Evolutionary conservation across 35 echinoderm and acorn worm species (phyloP).

Genomic region (Ptychodera flava): DNA sequence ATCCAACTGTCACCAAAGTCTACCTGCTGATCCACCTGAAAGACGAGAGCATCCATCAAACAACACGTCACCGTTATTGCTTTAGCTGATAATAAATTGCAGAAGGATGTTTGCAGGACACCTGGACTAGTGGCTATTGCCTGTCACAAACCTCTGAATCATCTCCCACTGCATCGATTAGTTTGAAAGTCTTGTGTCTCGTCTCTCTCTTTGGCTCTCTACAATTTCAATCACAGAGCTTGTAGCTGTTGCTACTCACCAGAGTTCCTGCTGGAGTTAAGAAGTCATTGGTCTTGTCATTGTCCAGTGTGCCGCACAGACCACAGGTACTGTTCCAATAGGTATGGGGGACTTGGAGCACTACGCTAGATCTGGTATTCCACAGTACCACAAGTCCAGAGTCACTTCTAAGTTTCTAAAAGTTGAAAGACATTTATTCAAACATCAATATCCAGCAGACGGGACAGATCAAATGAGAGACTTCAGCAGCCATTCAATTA

Average conservation of each 20-base stretch:
- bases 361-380: not conserved
- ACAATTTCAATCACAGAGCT: too few relatives aligned
- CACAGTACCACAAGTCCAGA: not conserved
- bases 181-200: too few relatives aligned
- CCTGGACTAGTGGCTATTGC: too few relatives aligned
- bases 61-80: too few relatives aligned
- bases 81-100: too few relatives aligned
- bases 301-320: conserved; percentile 81
- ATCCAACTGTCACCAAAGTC: conserved; percentile 61
- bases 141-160: too few relatives aligned
- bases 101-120: too few relatives aligned
- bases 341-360: not conserved
- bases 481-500: conserved; percentile 10
- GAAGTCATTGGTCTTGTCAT: conserved; percentile 48
- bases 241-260: conserved; percentile 62
- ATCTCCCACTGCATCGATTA: too few relatives aligned
- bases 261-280: conserved; percentile 29
- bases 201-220: too few relatives aligned
- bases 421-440: not conserved
- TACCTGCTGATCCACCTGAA: conserved; percentile 19
- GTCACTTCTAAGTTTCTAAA: not conserved
- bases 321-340: conserved; percentile 36
- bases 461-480: not conserved
- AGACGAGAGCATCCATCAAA: too few relatives aligned
- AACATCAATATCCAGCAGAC: not conserved